Percentiles rank a stretch among this genome's conserved stretches.
Evolutionary conservation across 2,888 invertebrate genomes (phyloP).

Genomic region (Scelioninae gen. 1): DNA sequence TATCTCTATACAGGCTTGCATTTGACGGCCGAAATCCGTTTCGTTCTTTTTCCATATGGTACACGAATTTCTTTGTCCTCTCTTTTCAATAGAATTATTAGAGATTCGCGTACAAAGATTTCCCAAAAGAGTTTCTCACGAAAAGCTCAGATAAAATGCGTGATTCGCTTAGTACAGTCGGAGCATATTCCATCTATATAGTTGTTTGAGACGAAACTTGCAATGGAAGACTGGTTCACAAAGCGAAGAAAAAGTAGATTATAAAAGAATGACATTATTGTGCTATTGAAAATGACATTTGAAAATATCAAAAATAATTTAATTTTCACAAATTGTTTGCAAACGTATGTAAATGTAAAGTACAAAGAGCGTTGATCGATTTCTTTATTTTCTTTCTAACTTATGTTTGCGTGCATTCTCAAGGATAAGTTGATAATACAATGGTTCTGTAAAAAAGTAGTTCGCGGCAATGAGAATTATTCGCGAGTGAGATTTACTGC

Average conservation of each 20-base stretch:
- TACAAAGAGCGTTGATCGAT: background rate
- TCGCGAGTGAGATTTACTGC: conserved; percentile 11
- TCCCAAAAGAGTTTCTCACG: conserved; percentile 70
- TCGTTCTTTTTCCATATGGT: conserved; percentile 52
- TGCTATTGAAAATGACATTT: conserved; percentile 31
- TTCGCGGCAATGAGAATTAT: conserved; percentile 15
- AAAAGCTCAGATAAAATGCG: conserved; percentile 70
- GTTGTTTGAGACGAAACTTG: conserved; percentile 42
- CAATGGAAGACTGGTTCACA: conserved; percentile 29
- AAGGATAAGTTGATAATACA: conserved; percentile 11
- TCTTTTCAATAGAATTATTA: conserved; percentile 71
- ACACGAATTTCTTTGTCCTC: conserved; percentile 63
- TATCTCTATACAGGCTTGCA: conserved; percentile 27
- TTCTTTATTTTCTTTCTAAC: background rate
- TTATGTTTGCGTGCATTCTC: conserved; percentile 1
- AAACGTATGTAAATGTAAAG: too few relatives aligned
- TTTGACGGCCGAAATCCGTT: conserved; percentile 52
- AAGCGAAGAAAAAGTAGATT: conserved; percentile 38
- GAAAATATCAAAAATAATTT: conserved; percentile 12
- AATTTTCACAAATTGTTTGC: too few relatives aligned
- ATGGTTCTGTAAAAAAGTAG: background rate
- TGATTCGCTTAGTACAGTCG: conserved; percentile 64
- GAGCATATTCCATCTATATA: conserved; percentile 32
- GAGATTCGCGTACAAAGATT: conserved; percentile 71
- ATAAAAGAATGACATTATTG: conserved; percentile 35